Evolutionary conservation across 2,888 invertebrate genomes (phyloP).

Genomic region (Platynereis dumerilii): DNA sequence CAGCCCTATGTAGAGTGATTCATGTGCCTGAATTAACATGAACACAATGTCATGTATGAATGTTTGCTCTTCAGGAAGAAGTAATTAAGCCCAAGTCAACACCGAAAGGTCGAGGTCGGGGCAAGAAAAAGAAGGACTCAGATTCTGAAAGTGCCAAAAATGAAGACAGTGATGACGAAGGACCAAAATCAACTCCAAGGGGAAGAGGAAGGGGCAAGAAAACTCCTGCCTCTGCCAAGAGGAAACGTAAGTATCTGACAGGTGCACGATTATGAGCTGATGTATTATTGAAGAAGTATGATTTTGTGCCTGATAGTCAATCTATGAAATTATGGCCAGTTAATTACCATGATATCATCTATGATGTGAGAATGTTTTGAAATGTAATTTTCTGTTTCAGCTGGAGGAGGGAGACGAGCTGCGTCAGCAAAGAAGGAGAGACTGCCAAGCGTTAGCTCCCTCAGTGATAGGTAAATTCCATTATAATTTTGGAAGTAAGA

Average conservation of each 20-base stretch:
- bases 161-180: constrained; percentile 2
- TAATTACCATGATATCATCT: no score
- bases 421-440: background rate
- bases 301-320: no score
- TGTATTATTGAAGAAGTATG: no score
- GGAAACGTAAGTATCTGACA: background rate
- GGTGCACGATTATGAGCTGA: no score
- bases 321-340: no score
- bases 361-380: no score
- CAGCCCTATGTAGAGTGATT: no score
- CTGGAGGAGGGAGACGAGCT: background rate
- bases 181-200: constrained; percentile 6
- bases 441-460: background rate
- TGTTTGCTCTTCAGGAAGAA: constrained; percentile 17
- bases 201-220: constrained; percentile 5
- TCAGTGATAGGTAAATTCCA: constrained; percentile 4
- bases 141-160: no score
- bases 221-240: background rate
- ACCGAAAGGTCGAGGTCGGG: constrained; percentile 26
- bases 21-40: no score
- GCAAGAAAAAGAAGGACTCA: constrained; percentile 30
- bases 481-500: no score
- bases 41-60: no score
- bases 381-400: background rate
- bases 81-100: constrained; percentile 22